These are phyloP conservation scores for Tragelaphus scriptus DNA, from an alignment of 2,113 vertebrate species.

Conservation along the genomic window DNA sequence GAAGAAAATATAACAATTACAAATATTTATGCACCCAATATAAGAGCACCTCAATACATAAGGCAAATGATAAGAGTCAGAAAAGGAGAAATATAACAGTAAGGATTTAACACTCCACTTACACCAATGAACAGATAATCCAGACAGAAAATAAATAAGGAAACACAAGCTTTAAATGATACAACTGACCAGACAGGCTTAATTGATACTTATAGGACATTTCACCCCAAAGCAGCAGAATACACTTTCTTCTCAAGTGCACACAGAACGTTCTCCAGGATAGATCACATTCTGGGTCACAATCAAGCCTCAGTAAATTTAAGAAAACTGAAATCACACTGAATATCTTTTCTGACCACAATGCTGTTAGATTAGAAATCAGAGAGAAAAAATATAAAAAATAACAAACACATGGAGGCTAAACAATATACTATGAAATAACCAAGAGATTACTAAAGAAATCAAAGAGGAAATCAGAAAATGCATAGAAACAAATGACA, in stretches of 20 bases:
- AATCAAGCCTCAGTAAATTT: not conserved
- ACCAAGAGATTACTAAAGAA: not conserved
- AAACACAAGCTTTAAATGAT: not conserved
- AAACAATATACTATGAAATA: not conserved
- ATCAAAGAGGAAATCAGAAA: not conserved
- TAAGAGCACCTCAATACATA: not conserved
- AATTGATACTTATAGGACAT: not conserved
- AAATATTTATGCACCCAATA: not conserved
- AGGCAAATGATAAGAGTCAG: not conserved
- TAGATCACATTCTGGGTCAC: not conserved
- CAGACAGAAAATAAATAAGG: not conserved
- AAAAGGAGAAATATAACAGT: not conserved
- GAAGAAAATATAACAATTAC: not conserved
- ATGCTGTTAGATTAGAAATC: not conserved
- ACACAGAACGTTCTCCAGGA: not conserved
- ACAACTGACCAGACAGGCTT: not conserved
- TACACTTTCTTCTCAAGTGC: not conserved
- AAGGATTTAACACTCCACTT: not conserved
- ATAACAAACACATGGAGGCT: not conserved
- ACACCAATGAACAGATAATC: not conserved
- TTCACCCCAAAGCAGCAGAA: not conserved
- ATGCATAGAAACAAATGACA: not conserved
- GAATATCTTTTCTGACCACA: not conserved
- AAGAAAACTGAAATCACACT: not conserved
- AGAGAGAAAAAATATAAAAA: not conserved